Evolutionary conservation across 2,888 invertebrate genomes (phyloP), one percentile per base, ranked within the genome.

Genomic region (Allophyes oxyacanthae): DNA sequence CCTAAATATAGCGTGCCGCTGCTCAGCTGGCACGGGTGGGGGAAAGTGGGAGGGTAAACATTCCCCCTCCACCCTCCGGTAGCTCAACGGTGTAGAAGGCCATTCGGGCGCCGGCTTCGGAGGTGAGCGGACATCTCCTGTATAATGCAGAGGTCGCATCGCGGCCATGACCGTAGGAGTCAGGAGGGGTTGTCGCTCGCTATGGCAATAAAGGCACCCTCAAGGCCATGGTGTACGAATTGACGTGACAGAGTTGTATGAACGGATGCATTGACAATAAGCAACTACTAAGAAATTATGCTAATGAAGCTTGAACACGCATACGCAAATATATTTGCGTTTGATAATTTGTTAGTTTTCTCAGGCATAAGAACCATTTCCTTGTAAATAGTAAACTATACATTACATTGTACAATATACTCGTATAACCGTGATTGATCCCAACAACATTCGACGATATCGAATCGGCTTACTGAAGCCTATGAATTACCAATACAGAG

Each of bases 1-100:
- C 91, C 93, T 94, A 93, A 92, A 94, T 94, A 94, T 93, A 94
- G 93, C 92, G 91, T 90, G 87, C 86, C 91, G 85, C 85, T 88
- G 92, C 92, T 92, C 93, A 93, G 92, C 93, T 94, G 93, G 93
- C 84, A 89, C 90, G 86, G 81, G 69, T 44, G 83, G 82, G 75
- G 77, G 78, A 68, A 74, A 84, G 83, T 81, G 77, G 88, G 89
- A 83, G 90, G 91, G 88, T 90, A 92, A 91, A 92, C 89, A 90
- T 84, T 78, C 86, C 86, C 86, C 86, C 76, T 63, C 67, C 77
- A 44, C 78, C 78, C 79, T 68, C 64, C 70, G 41, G 69, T 67
- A 77, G 77, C 79, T 78, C 76, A 63, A 72, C 77, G 73, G 71
- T 68, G 70, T 73, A 72, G 83, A 88, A 88, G 86, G 88, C 89